Percentiles rank a stretch among this genome's conserved stretches.
These are phyloP conservation scores for Chrysogorgia sp. DNA, from an alignment of 92 coral and sea anemone genomes.

Conservation along the genomic window DNA sequence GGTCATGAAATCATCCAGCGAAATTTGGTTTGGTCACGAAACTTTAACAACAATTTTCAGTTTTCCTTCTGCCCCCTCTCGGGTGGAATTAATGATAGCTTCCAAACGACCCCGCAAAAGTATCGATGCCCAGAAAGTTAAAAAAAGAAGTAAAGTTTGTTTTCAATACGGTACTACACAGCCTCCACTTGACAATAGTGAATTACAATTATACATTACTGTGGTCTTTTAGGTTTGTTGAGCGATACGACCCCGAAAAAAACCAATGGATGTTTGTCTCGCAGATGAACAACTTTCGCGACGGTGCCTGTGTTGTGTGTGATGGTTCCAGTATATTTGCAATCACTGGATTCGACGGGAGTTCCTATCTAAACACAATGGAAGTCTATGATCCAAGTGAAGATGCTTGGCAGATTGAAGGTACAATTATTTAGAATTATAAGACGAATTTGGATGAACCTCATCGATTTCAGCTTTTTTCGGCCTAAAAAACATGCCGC, in stretches of 20 bases:
- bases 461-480: no score
- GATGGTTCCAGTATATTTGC: slow-evolving; percentile 87
- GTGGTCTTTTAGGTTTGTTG: slow-evolving; percentile 72
- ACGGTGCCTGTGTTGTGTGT: slow-evolving; percentile 93
- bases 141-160: no score
- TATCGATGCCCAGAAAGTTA: no score
- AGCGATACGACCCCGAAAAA: slow-evolving; percentile 78
- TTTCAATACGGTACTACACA: no score
- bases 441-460: no score
- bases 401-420: slow-evolving; percentile 84
- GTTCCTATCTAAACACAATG: slow-evolving; percentile 83
- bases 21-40: no score
- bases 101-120: no score
- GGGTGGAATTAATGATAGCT: no score
- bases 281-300: slow-evolving; percentile 88
- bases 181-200: neutral
- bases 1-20: no score
- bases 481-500: no score
- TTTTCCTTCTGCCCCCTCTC: no score
- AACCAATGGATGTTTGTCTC: slow-evolving; percentile 84
- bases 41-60: no score
- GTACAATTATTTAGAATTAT: slow-evolving; percentile 59
- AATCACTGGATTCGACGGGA: slow-evolving; percentile 93
- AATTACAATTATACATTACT: neutral
- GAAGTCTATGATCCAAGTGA: slow-evolving; percentile 87